phyloP scores from a whole-genome alignment of 2,888 invertebrate species.

The Mimas tiliae region DNA sequence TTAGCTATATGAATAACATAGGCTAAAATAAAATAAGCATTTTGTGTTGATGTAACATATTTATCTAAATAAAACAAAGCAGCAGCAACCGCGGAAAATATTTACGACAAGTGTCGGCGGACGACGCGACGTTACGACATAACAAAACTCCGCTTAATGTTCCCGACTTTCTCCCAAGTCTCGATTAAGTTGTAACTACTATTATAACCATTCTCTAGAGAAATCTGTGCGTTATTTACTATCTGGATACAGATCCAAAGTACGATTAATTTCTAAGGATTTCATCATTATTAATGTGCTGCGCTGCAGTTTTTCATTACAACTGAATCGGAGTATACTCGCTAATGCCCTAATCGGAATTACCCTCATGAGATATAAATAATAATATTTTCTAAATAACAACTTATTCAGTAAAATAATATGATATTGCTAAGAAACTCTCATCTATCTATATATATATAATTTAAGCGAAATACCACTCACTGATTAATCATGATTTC shows the following conservation, averaged over 20 bases:
- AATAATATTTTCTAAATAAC: too few relatives aligned
- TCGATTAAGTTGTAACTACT: slow-evolving; percentile 50
- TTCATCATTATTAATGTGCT: background rate
- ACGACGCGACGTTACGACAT: slow-evolving; percentile 41
- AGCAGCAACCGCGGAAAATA: slow-evolving; percentile 41
- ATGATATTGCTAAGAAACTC: too few relatives aligned
- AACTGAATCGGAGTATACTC: background rate
- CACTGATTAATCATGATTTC: too few relatives aligned
- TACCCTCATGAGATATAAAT: background rate
- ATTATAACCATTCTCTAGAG: slow-evolving; percentile 45
- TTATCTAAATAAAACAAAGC: slow-evolving; percentile 52
- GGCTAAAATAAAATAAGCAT: slow-evolving; percentile 42
- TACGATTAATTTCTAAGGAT: slow-evolving; percentile 1
- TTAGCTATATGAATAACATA: slow-evolving; percentile 45
- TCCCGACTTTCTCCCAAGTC: slow-evolving; percentile 45
- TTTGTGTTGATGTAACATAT: slow-evolving; percentile 48
- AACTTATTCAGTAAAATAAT: too few relatives aligned
- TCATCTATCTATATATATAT: too few relatives aligned
- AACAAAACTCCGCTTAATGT: slow-evolving; percentile 46
- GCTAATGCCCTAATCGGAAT: background rate
- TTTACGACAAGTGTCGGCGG: slow-evolving; percentile 45
- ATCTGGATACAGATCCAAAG: too few relatives aligned
- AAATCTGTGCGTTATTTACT: slow-evolving; percentile 48
- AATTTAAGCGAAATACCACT: too few relatives aligned
- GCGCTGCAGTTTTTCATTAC: too few relatives aligned